Base-by-base conservation (phyloP, 2,113 vertebrate genomes). In the Nematolebias whitei region DNA sequence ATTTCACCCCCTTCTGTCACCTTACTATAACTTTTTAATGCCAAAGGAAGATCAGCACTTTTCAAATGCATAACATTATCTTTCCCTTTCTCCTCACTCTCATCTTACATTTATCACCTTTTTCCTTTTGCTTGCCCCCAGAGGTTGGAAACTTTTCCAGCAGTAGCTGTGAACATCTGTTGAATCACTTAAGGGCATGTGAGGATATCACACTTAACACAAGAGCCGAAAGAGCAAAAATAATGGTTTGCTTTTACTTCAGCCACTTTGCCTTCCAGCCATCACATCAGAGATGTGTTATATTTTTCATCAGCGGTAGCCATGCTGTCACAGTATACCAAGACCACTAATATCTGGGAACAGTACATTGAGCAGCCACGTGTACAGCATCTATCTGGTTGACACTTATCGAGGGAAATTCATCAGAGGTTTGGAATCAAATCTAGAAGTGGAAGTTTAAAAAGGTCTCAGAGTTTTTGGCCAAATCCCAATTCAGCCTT, bases 1-100 rank as follows among this genome's bases (percentile, higher is more conserved):
- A 35, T 73, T 68, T 29, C 35, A 19, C 10, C 20, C 2, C n/a
- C 22, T 10, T 35, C 18, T 14, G 7, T 56, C 51, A 12, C 26
- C n/a, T 58, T 38, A n/a, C 24, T 8, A 32, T 62, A 10, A 13
- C 39, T 43, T 56, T 74, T 39, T 59, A 16, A 24, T 63, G 52
- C 18, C 13, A 38, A 2, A 1, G 14, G 15, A 61, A 23, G 55
- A 56, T 22, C 15, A n/a, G n/a, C 26, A 44, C 20, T 24, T 15
- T 55, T 63, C 1, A 5, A 50, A 38, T 9, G 0, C 45, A 5
- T n/a, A 24, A 40, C 38, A 26, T 0, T 3, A 6, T 32, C 22
- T n/a, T 15, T 19, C 18, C n/a, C 22, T 26, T 13, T 51, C 39
- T 26, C 44, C 35, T 22, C 55, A 45, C n/a, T 20, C 55, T 45